A percentile compares a stretch with the other conserved stretches of the same genome.
Conservation (phyloP, 1,140 invertebrate genomes). For the Drosophila arawakana region DNA sequence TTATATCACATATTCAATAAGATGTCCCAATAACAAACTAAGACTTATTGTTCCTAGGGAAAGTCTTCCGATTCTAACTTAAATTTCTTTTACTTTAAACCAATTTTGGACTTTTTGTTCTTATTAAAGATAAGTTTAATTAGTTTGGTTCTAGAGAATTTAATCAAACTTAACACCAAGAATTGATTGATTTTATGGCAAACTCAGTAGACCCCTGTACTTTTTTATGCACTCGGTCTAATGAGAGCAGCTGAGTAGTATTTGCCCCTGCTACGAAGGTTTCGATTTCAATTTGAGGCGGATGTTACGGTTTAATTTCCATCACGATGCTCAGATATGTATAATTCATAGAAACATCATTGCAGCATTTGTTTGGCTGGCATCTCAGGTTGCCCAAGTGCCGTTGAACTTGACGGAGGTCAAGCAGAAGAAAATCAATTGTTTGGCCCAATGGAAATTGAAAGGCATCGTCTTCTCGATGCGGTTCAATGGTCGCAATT, state of each 20-base stretch:
- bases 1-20: too few relatives aligned
- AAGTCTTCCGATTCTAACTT: too few relatives aligned
- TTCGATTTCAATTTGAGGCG: conserved; percentile 79
- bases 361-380: conserved; percentile 9
- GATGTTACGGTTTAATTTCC: conserved; percentile 72
- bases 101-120: too few relatives aligned
- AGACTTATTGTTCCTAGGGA: too few relatives aligned
- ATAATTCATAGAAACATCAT: conserved; percentile 65
- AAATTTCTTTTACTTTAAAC: too few relatives aligned
- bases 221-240: neutral
- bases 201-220: too few relatives aligned
- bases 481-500: conserved; percentile 61
- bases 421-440: conserved; percentile 51
- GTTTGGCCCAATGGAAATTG: conserved; percentile 26
- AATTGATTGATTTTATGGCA: too few relatives aligned
- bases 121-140: too few relatives aligned
- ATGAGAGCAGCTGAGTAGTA: conserved; percentile 24
- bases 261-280: conserved; percentile 37
- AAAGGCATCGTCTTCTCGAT: conserved; percentile 45
- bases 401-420: conserved; percentile 64
- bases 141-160: too few relatives aligned
- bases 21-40: too few relatives aligned
- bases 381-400: conserved; percentile 60
- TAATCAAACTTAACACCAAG: too few relatives aligned
- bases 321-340: conserved; percentile 24